Evolutionary conservation across 2,888 invertebrate species (phyloP).

Genomic region (Drosophila anomalata): DNA sequence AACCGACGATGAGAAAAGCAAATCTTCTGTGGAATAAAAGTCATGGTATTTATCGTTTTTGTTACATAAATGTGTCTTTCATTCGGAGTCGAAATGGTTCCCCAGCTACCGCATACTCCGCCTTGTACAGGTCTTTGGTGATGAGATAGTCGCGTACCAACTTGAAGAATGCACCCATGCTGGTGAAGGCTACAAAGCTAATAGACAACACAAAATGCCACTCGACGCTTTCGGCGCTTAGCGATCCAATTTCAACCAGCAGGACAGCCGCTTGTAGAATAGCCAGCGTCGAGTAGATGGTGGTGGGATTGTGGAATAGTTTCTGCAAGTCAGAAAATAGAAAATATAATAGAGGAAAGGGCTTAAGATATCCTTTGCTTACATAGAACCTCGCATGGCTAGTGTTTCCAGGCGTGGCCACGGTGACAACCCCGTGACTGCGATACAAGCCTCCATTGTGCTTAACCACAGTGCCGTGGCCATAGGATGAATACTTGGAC

Average conservation of each 20-base stretch:
- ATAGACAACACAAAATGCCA: conserved; percentile 97
- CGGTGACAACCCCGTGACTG: conserved; percentile 91
- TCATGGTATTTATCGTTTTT: conserved; percentile 5
- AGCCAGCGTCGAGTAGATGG: conserved; percentile 89
- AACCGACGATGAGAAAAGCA: conserved; percentile 34
- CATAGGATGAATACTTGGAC: conserved; percentile 88
- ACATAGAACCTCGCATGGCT: conserved; percentile 94
- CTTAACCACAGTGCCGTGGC: conserved; percentile 90
- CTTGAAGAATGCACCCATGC: conserved; percentile 96
- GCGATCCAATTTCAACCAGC: conserved; percentile 90
- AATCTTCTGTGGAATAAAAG: conserved; percentile 15
- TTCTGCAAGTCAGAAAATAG: conserved; percentile 85
- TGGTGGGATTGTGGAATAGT: conserved; percentile 94
- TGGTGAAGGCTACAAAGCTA: conserved; percentile 93
- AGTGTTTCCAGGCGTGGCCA: conserved; percentile 93
- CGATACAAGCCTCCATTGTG: conserved; percentile 89
- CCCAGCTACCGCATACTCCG: conserved; percentile 66
- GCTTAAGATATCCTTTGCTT: conserved; percentile 34
- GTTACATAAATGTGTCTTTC: conserved; percentile 42
- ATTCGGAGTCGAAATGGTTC: conserved; percentile 34
- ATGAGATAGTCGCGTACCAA: conserved; percentile 93
- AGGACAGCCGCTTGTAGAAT: conserved; percentile 89
- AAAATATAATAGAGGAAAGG: not conserved
- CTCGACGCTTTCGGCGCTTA: conserved; percentile 91
- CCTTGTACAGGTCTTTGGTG: conserved; percentile 90